Base-by-base conservation (phyloP, 1,140 invertebrate genomes). In the Musca domestica region DNA sequence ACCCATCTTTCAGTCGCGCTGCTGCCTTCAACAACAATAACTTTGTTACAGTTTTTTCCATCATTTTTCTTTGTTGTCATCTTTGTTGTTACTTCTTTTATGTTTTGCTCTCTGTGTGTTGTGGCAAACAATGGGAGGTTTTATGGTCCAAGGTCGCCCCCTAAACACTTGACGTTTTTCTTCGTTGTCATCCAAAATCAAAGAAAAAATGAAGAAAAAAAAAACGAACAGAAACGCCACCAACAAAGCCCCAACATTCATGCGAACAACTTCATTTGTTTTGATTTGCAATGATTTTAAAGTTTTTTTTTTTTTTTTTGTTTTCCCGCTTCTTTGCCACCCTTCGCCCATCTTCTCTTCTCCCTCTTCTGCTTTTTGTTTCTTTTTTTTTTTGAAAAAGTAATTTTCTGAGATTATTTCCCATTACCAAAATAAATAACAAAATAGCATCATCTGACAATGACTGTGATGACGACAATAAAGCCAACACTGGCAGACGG, bases 251-350 rank as follows among this genome's bases (percentile, higher is more conserved):
- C 25, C 12, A 47, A 27, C 27, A 22, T 66, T 51, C 51, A 51
- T 64, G 47, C 25, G 47, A 48, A 64, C 47, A 52, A 54, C 25
- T 19, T 70, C 71, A 73, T 70, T 74, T 78, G 74, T 78, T 77
- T 79, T 77, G 77, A 77, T 78, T 79, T 79, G 75, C 77, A 77
- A 75, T 77, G 74, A 76, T 78, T 74, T 79, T 77, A 76, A 78
- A 79, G 75, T 41, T 41, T 41, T 41, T 41, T 41, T 5, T 41
- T 41, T 41, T 12, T 41, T 41, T 41, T 41, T 41, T 41, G 34
- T 41, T 41, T 41, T 12, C 34, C 34, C 12, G 10, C 10, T 41
- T 10, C 34, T 7, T 2, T 10, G 4, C 34, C n/a, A n/a, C n/a
- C n/a, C 34, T 41, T 10, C 34, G 10, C 34, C n/a, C n/a, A n/a